Evolutionary conservation across 2,797 vertebrate genomes (phyloP).

Genomic region (Australoheros facetus): DNA sequence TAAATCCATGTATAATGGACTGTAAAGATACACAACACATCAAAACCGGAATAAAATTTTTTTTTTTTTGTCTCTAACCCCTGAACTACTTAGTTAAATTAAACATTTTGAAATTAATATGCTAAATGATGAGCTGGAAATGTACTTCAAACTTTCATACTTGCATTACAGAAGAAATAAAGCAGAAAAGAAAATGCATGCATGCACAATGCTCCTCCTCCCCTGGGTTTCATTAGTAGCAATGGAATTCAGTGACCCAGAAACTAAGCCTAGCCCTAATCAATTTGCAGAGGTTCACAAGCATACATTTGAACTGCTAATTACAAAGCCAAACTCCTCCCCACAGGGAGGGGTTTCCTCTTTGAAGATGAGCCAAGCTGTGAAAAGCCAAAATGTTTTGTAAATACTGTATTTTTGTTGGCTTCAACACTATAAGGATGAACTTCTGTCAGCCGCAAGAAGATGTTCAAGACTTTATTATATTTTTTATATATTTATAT

Average conservation of each 20-base stretch:
- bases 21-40: neutral
- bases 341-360: conserved; percentile 60
- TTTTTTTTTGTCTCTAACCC: neutral
- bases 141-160: conserved; percentile 59
- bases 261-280: conserved; percentile 78
- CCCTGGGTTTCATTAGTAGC: conserved; percentile 80
- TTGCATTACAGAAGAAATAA: conserved; percentile 59
- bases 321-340: conserved; percentile 73
- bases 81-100: conserved; percentile 17
- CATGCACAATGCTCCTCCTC: conserved; percentile 64
- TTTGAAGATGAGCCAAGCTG: conserved; percentile 70
- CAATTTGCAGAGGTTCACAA: conserved; percentile 75
- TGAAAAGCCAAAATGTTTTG: conserved; percentile 55
- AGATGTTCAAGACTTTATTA: conserved; percentile 3
- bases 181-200: conserved; percentile 53
- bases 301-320: conserved; percentile 72
- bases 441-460: conserved; percentile 9
- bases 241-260: conserved; percentile 84
- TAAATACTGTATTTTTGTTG: conserved; percentile 47
- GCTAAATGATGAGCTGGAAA: conserved; percentile 53
- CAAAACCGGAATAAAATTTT: too few relatives aligned
- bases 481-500: too few relatives aligned
- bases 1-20: neutral
- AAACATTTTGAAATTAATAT: conserved; percentile 46
- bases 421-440: conserved; percentile 22